Conservation (phyloP, 2,113 vertebrate genomes). For the Terrapene triunguis region DNA sequence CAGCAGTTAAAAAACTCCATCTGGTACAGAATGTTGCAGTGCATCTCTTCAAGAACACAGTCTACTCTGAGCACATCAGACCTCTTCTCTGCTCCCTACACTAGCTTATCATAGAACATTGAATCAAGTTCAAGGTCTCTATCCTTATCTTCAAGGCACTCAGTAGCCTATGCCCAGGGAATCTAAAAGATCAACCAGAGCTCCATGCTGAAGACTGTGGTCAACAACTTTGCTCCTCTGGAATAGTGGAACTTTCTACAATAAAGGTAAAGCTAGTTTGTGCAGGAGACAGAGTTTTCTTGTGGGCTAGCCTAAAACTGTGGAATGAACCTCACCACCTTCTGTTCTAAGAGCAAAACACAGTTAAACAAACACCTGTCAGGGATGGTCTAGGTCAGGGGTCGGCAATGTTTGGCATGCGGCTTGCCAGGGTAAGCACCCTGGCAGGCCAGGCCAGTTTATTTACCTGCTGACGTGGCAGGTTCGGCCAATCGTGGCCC, state of each 20-base stretch:
- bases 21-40: neutral
- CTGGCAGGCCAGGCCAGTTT: too few relatives aligned
- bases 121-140: neutral
- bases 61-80: neutral
- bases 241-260: neutral
- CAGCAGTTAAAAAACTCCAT: neutral
- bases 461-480: too few relatives aligned
- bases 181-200: neutral
- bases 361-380: too few relatives aligned
- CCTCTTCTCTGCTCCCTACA: neutral
- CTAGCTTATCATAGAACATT: neutral
- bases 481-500: too few relatives aligned
- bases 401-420: too few relatives aligned
- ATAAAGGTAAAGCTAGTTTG: neutral
- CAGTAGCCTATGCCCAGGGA: neutral
- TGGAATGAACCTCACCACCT: neutral
- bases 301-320: neutral
- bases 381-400: too few relatives aligned
- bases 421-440: too few relatives aligned
- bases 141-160: neutral
- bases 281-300: neutral
- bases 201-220: neutral
- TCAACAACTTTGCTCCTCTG: neutral
- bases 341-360: neutral
- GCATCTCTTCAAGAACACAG: neutral